Evolutionary conservation across 2,113 vertebrate species (phyloP), one percentile per base, ranked within the genome.

Genomic region (Cichladusa arquata): DNA sequence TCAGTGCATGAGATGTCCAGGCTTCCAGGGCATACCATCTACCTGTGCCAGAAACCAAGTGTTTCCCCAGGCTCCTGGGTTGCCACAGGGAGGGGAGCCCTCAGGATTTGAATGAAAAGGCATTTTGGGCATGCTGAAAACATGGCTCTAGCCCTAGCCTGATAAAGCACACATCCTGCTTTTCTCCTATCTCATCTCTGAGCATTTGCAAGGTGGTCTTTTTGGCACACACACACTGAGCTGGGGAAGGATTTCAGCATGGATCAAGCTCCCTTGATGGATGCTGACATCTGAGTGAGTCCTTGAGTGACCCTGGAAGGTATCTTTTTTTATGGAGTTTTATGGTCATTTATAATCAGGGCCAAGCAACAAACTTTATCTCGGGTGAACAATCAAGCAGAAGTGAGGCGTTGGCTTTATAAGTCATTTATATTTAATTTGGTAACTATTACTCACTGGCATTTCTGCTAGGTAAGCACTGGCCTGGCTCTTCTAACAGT

Each of bases 391-490:
- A 69, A 56, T 50, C 16, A 61, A 73, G 50, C 22, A 73, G 67
- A 92, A 65, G 28, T 33, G 86, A 95, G 67, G 47, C 2, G 1
- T 42, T 81, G 54, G 34, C 67, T 81, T 83, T 88, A 66, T 45
- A 90, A 87, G 50, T 34, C 0, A 25, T 81, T 83, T 61, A 36
- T 34, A 44, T 14, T 66, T 61, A 45, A 73, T 65, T n/a, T 81
- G 24, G 34, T 51, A 81, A 62, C 69, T 57, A 31, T 79, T 91
- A 64, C 80, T 92, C 69, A 84, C n/a, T 73, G 38, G 14, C 13
- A n/a, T 71, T 71, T 84, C 57, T 92, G 78, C 34, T 60, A 81
- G 40, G 9, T 86, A 80, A 81, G 60, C 65, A 70, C 19, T 73
- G 36, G 17, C n/a, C 47, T 56, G 67, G 24, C 28, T 25, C 45